These are phyloP conservation scores for Ceyx melanurus DNA, from an alignment of 2,113 vertebrate genomes.

Conservation along the genomic window DNA sequence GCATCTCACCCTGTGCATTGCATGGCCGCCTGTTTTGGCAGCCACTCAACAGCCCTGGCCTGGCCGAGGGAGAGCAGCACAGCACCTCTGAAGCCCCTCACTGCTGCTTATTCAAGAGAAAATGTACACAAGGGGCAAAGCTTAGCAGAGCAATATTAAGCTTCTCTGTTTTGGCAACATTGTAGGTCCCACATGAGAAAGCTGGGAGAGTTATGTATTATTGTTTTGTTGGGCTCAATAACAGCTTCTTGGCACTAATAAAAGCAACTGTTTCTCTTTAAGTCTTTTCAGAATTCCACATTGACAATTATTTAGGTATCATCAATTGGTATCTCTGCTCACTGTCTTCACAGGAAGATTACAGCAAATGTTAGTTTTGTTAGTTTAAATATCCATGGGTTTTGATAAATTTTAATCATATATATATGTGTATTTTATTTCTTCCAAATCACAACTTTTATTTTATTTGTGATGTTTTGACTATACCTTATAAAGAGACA, in stretches of 20 bases:
- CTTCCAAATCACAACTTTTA: neutral
- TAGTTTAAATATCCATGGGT: neutral
- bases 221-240: neutral
- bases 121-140: neutral
- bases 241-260: neutral
- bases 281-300: neutral
- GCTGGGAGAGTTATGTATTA: neutral
- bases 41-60: rapidly evolving
- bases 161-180: rapidly evolving
- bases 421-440: neutral
- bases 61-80: rapidly evolving
- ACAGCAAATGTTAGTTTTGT: neutral
- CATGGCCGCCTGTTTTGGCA: rapidly evolving
- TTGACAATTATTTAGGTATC: neutral
- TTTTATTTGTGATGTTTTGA: neutral
- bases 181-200: neutral
- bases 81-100: rapidly evolving
- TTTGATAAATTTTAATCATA: neutral
- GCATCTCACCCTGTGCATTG: rapidly evolving
- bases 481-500: neutral
- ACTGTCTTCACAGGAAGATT: neutral
- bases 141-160: neutral
- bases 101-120: neutral
- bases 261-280: neutral
- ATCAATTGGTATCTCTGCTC: neutral